Evolutionary conservation across 2,797 vertebrate species (phyloP), one percentile per base, ranked within the genome.

Genomic region (Taeniopygia guttata): DNA sequence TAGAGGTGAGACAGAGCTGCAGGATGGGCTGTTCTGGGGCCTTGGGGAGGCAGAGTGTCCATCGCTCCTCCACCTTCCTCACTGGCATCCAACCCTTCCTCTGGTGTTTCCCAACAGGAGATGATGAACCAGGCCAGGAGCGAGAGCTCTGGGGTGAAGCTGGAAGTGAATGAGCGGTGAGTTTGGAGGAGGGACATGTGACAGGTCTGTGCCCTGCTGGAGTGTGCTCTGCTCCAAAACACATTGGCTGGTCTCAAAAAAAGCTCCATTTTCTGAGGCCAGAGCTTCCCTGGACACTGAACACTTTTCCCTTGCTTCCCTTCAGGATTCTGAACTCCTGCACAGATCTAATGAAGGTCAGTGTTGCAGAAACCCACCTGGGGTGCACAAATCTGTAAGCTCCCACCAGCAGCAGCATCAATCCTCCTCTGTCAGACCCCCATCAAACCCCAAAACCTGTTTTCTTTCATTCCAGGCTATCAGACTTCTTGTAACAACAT

Each of bases 321-420:
- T 83, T 16, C 95, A 99, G 99, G 97, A 99, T 99, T 96, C 98
- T 99, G 59, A 97, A 98, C 94, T 99, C 98, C 93, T 99, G 99
- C 97, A 99, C 99, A 4, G 99, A 98, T 87, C 97, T 99, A 22
- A 99, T 99, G 99, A 99, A 99, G 99, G 99, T 99, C 97, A 98
- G 97, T 73, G n/a, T 38, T 22, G 66, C 80, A 84, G 56, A 66
- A 66, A 52, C 21, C 22, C 6, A 52, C 9, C 54, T 55, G 32
- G 56, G 32, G 3, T 11, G 5, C 5, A 13, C 38, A 45, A 11
- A 91, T 55, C n/a, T 32, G 8, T 38, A 27, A 49, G 43, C 34
- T 51, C 9, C 25, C 22, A 45, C 40, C 25, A 11, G 3, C 3
- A 9, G 20, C 60, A 80, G 79, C 79, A 46, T 68, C 38, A 29